Evolutionary conservation across 2,888 invertebrate genomes (phyloP).

Genomic region (Agrenia bidenticulata): DNA sequence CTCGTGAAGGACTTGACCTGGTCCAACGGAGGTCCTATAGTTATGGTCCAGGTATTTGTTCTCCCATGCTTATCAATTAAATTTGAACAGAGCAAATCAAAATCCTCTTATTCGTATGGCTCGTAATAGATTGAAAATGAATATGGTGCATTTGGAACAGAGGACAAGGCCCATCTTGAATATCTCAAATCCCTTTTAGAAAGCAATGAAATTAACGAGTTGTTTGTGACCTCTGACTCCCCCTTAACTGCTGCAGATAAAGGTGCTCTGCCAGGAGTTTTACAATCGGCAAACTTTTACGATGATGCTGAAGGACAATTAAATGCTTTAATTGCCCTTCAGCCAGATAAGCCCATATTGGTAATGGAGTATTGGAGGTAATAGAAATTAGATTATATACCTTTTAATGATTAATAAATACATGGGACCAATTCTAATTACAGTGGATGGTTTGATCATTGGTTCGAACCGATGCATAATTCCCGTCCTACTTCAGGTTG

Average conservation of each 20-base stretch:
- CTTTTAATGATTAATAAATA: not conserved
- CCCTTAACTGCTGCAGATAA: conserved; percentile 27
- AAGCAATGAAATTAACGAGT: conserved; percentile 19
- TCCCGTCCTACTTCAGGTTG: conserved; percentile 50
- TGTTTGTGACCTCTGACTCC: conserved; percentile 31
- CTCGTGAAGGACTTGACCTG: conserved; percentile 6
- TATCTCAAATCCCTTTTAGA: conserved; percentile 18
- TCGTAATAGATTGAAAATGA: conserved; percentile 77
- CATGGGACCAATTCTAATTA: not conserved
- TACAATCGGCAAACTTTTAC: conserved; percentile 33
- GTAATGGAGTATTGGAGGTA: conserved; percentile 14
- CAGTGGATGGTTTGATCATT: conserved; percentile 60
- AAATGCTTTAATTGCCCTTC: conserved; percentile 21
- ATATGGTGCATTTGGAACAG: conserved; percentile 72
- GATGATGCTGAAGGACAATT: conserved; percentile 19
- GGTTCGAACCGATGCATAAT: conserved; percentile 57
- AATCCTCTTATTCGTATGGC: conserved; percentile 1
- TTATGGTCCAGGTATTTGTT: conserved; percentile 72
- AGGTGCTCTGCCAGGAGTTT: conserved; percentile 28
- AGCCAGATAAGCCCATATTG: conserved; percentile 25
- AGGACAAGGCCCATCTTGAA: conserved; percentile 27
- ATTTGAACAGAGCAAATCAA: not conserved
- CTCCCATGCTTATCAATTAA: not conserved
- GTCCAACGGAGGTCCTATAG: conserved; percentile 75
- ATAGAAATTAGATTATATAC: not conserved